Evolutionary conservation across 2,113 vertebrate genomes (phyloP), one percentile per base, ranked within the genome.

Genomic region (Megaleporinus macrocephalus): DNA sequence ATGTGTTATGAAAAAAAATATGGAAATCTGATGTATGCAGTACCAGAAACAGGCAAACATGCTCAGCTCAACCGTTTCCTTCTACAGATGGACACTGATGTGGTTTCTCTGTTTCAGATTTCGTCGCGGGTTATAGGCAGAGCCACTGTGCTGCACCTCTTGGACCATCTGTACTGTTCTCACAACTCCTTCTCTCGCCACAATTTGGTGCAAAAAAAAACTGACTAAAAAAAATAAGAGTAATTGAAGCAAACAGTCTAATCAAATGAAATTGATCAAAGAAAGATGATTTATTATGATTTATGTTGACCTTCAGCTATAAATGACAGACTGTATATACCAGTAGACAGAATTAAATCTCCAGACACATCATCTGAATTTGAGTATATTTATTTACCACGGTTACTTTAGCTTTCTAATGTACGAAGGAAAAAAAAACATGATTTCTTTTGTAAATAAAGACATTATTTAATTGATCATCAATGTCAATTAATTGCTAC

Each of bases 61-160:
- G 24, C 11, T 22, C n/a, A 24, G 10, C 7, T 20, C 18, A 12
- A 70, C 10, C 0, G 4, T 4, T 70, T 24, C 4, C 7, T 24
- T 44, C 1, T n/a, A 44, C 15, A 4, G 13, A 49, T 29, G 27
- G 47, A 53, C 10, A 73, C 59, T 57, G 14, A 69, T 20, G 22
- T 65, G 61, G 71, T 26, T 55, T 14, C 75, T 87, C 87, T 86
- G 15, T 89, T 89, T 22, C 90, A 95, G 94, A 92, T 92, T 93
- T 90, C 94, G 93, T 73, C 93, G 92, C 79, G 90, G 92, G 44
- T 89, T 92, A 87, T 94, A 93, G 82, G 76, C n/a, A 68, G 69
- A 82, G 51, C 0, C 24, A 62, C 65, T 27, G 4, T 20, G 69
- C 51, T 55, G 29, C 65, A n/a, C 77, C 63, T 30, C 2, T 51